Evolutionary conservation across 2,113 vertebrate species (phyloP).

Genomic region (Sebastes schlegelii): DNA sequence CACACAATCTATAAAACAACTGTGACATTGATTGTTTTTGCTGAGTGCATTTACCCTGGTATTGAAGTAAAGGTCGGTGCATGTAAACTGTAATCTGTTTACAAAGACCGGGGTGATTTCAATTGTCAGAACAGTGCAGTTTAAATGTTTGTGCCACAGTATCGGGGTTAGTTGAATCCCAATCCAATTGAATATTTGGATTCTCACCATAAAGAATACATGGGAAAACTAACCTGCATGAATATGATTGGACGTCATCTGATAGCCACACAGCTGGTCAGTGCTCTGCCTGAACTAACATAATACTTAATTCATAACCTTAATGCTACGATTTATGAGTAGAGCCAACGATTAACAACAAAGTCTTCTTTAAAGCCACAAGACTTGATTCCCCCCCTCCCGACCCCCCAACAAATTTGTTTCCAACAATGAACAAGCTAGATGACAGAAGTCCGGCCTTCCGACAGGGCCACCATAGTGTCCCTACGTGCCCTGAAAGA

Average conservation of each 20-base stretch:
- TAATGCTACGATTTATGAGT: not conserved
- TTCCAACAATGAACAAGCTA: not conserved
- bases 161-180: not conserved
- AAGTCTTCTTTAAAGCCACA: not conserved
- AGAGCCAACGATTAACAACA: not conserved
- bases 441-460: not conserved
- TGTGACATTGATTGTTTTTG: constrained; percentile 29
- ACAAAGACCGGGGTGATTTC: not conserved
- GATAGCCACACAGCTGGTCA: not conserved
- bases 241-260: not conserved
- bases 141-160: not conserved
- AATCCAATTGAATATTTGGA: not conserved
- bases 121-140: not conserved
- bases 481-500: not conserved
- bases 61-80: constrained; percentile 1
- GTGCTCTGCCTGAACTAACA: not conserved
- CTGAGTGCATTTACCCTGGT: constrained; percentile 19
- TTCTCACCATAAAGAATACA: not conserved
- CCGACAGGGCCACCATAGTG: no score
- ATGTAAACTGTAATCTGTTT: constrained; percentile 2
- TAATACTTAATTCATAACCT: not conserved
- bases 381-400: no score
- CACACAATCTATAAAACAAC: constrained; percentile 35
- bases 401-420: not conserved
- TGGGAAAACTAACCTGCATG: not conserved